Base-by-base conservation (phyloP, 2,888 invertebrate genomes). In the Athalia cordata region DNA sequence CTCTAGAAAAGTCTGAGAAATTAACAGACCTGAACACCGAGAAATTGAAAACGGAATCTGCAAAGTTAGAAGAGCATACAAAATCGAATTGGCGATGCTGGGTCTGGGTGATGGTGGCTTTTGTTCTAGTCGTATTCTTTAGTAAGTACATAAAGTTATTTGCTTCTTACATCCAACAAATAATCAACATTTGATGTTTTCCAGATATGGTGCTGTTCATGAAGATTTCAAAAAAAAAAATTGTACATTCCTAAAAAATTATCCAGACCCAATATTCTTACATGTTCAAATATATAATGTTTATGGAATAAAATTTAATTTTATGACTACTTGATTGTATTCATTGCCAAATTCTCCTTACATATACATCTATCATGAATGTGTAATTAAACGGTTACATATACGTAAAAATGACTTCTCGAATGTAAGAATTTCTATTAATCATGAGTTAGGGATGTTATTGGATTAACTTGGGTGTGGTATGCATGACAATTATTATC, bases 141-240 rank as follows among this genome's bases (percentile, higher is more conserved):
- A 96, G 96, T 96, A 91, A 93, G 95, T 92, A 81, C 11, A 9
- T 47, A 47, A 13, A 11, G 11, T 13, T 8, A 45, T 3, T 9
- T 55, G 8, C 15, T n/a, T 29, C 2, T 29, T 29, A 29, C 29
- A 29, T 29, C 29, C 29, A 29, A 29, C 29, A 29, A 1, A 29
- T 15, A 5, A 29, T 11, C 45, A 52, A 55, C 29, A 49, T 55
- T 8, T 13, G 13, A 62, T 29, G 87, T 86, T 83, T 93, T 93
- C 61, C 91, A 96, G 96, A 95, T 92, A 98, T 98, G 97, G 95
- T 98, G 76, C 91, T 98, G 61, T 97, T 98, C 88, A 98, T 98
- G 96, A 96, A 96, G 91, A 93, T 97, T 64, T 96, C 96, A 92
- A 97, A 95, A 89, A 97, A 96, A 89, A 93, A 92, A 86, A 29